Conservation (phyloP, 2,888 invertebrate species). For the Sicus ferrugineus region DNA sequence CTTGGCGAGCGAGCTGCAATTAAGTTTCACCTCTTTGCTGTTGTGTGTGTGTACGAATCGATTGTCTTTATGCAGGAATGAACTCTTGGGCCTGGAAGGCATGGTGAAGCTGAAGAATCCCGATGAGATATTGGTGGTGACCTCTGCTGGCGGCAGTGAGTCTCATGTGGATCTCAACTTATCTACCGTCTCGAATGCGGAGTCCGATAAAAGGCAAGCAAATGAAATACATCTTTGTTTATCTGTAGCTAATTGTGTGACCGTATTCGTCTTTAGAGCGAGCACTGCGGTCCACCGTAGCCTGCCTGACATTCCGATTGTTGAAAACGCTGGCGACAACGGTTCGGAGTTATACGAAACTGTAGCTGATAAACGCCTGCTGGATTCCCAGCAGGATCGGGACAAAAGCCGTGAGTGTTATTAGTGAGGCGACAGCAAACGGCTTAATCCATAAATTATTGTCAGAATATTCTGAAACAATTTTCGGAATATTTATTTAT, state of each 20-base stretch:
- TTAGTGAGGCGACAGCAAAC: no score
- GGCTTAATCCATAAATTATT: no score
- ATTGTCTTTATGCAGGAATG: conserved; percentile 67
- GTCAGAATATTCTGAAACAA: no score
- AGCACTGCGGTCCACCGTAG: conserved; percentile 73
- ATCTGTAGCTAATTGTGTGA: neutral
- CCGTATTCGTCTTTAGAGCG: conserved; percentile 57
- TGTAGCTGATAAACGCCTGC: conserved; percentile 70
- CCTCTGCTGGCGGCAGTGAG: conserved; percentile 52
- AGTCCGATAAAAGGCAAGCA: conserved; percentile 60
- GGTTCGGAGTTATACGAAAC: conserved; percentile 87
- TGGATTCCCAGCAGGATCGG: conserved; percentile 55
- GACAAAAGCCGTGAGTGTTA: conserved; percentile 61
- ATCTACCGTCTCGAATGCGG: conserved; percentile 60
- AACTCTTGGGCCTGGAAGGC: conserved; percentile 75
- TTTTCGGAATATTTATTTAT: no score
- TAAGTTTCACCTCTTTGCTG: neutral
- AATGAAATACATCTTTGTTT: no score
- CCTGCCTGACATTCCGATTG: conserved; percentile 84
- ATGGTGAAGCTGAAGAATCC: conserved; percentile 78
- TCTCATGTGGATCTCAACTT: conserved; percentile 61
- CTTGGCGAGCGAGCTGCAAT: neutral
- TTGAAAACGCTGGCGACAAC: conserved; percentile 74
- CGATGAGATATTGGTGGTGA: conserved; percentile 68
- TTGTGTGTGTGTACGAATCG: neutral